phyloP scores from a whole-genome alignment of 2,888 invertebrate genomes.

The Dichetophora obliterata region DNA sequence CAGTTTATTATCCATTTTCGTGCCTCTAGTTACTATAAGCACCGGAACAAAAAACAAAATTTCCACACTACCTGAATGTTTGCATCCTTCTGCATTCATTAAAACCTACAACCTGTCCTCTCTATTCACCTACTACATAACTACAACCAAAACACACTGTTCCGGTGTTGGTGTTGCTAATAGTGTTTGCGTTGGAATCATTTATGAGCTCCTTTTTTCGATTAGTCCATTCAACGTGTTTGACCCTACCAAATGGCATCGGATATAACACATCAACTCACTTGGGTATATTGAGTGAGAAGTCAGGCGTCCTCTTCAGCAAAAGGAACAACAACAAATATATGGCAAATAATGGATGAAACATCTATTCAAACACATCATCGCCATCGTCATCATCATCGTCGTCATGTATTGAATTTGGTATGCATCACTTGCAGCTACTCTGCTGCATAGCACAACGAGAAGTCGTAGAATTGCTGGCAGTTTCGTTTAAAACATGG shows the following conservation, averaged over 20 bases:
- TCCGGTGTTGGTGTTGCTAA: constrained; percentile 38
- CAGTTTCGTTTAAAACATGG: constrained; percentile 22
- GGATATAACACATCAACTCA: not conserved
- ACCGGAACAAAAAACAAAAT: constrained; percentile 18
- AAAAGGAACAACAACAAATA: not conserved
- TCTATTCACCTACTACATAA: too few relatives aligned
- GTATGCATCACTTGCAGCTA: constrained; percentile 30
- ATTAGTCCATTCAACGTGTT: not conserved
- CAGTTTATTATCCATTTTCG: not conserved
- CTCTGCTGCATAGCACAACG: not conserved
- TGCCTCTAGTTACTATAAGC: not conserved
- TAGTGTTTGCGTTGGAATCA: constrained; percentile 41
- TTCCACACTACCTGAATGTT: constrained; percentile 10
- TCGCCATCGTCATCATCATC: too few relatives aligned
- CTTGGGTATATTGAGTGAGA: not conserved
- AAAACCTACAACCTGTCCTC: too few relatives aligned
- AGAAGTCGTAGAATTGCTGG: not conserved
- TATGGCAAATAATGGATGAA: not conserved
- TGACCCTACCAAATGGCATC: not conserved
- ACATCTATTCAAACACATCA: constrained; percentile 26
- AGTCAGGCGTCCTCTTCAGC: not conserved
- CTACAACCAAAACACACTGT: not conserved
- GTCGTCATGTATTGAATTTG: constrained; percentile 25
- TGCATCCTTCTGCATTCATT: too few relatives aligned
- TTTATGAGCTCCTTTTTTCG: constrained; percentile 32